These are phyloP conservation scores for Megalopta genalis DNA, from an alignment of 1,140 invertebrate genomes.

Conservation along the genomic window DNA sequence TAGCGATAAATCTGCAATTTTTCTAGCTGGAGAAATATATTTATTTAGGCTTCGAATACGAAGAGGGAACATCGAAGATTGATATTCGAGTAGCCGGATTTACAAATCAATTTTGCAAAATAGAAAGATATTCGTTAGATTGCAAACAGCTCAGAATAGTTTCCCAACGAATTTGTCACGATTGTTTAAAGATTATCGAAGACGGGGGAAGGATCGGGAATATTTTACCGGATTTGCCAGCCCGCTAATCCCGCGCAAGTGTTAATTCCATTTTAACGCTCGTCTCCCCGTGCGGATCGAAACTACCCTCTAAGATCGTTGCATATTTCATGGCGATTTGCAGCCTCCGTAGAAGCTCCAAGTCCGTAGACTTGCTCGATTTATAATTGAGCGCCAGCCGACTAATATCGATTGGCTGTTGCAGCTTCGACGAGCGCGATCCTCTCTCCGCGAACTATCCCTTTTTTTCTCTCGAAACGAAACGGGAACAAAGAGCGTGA, in stretches of 20 bases:
- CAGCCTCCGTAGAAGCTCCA: conserved; percentile 51
- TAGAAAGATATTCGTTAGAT: too few species aligned
- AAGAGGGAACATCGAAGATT: too few species aligned
- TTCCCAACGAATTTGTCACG: too few species aligned
- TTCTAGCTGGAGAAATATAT: too few species aligned
- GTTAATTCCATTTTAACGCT: conserved; percentile 77
- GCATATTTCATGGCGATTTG: conserved; percentile 75
- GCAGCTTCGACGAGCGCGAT: conserved; percentile 61
- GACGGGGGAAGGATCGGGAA: conserved; percentile 14
- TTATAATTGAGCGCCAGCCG: conserved; percentile 70
- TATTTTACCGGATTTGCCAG: conserved; percentile 44
- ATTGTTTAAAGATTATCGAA: conserved; percentile 16
- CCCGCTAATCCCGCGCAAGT: conserved; percentile 52
- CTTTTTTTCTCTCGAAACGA: not conserved
- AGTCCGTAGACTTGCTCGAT: conserved; percentile 70
- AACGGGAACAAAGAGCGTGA: too few species aligned
- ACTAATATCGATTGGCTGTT: conserved; percentile 68
- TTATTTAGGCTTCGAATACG: too few species aligned
- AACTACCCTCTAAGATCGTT: conserved; percentile 77
- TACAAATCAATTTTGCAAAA: too few species aligned
- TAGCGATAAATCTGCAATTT: too few species aligned
- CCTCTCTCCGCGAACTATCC: not conserved
- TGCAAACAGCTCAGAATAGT: too few species aligned
- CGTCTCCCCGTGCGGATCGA: conserved; percentile 47
- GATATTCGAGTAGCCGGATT: too few species aligned